Conservation (phyloP, 2,797 vertebrate genomes). For the Crocidura indochinensis region DNA sequence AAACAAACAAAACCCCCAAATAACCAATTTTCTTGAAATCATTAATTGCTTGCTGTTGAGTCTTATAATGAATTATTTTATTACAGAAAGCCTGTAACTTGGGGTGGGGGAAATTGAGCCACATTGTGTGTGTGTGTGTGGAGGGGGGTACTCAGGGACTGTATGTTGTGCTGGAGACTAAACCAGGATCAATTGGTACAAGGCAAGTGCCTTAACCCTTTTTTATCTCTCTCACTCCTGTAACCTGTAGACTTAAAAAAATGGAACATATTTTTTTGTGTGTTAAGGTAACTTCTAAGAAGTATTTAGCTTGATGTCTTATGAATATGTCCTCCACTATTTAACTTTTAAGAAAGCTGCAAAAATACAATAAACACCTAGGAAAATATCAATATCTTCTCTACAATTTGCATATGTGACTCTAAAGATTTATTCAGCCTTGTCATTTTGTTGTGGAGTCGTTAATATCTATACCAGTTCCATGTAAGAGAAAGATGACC, state of each 20-base stretch:
- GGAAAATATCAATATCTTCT: background rate
- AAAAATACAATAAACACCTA: background rate
- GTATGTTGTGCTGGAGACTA: too few relatives aligned
- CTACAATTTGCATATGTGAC: background rate
- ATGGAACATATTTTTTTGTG: background rate
- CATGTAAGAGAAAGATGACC: slow-evolving; percentile 38
- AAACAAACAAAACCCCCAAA: too few relatives aligned
- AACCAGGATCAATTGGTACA: too few relatives aligned
- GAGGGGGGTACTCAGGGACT: too few relatives aligned
- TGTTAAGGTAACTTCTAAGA: background rate
- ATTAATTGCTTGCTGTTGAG: background rate
- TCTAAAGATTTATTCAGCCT: background rate
- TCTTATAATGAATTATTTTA: slow-evolving; percentile 33
- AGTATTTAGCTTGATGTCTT: background rate
- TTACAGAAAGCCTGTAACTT: background rate
- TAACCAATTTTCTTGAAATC: background rate
- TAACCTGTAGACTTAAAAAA: background rate
- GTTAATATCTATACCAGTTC: slow-evolving; percentile 38
- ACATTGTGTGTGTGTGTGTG: too few relatives aligned
- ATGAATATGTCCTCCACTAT: background rate
- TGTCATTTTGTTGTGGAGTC: slow-evolving; percentile 33
- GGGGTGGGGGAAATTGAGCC: too few relatives aligned
- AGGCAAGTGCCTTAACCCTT: too few relatives aligned
- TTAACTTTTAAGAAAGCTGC: slow-evolving; percentile 42
- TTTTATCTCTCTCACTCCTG: too few relatives aligned